phyloP scores from a whole-genome alignment of 2,113 vertebrate genomes.

The Bothrops jararaca region DNA sequence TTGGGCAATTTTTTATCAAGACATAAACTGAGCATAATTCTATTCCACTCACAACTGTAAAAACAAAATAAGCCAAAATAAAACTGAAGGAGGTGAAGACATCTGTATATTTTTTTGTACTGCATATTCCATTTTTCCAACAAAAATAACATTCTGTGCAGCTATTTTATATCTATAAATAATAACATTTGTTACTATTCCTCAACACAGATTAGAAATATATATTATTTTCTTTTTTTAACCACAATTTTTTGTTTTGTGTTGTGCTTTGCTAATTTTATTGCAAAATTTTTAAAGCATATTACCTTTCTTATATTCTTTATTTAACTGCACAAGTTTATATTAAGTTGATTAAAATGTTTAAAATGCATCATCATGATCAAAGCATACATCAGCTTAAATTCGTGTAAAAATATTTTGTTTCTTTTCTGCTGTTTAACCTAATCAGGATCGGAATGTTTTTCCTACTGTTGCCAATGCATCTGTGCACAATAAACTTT shows the following conservation, averaged over 20 bases:
- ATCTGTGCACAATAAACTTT: constrained; percentile 22
- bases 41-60: not conserved
- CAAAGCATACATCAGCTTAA: constrained; percentile 36
- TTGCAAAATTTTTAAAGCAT: constrained; percentile 17
- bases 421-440: constrained; percentile 12
- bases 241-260: not conserved
- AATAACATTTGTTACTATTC: not conserved
- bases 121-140: not conserved
- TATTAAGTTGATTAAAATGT: constrained; percentile 29
- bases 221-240: constrained; percentile 27
- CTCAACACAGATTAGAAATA: not conserved
- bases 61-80: not conserved
- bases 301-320: not conserved
- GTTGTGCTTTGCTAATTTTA: constrained; percentile 31
- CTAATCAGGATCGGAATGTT: constrained; percentile 34
- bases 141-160: not conserved
- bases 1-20: not conserved
- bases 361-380: constrained; percentile 34
- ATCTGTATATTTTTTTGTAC: not conserved
- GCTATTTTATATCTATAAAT: not conserved
- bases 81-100: not conserved
- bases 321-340: constrained; percentile 28
- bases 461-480: constrained; percentile 30
- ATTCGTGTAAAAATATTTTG: constrained; percentile 42
- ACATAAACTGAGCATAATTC: not conserved